Base-by-base conservation (phyloP, 2,888 invertebrate genomes). In the Synanthedon tipuliformis region DNA sequence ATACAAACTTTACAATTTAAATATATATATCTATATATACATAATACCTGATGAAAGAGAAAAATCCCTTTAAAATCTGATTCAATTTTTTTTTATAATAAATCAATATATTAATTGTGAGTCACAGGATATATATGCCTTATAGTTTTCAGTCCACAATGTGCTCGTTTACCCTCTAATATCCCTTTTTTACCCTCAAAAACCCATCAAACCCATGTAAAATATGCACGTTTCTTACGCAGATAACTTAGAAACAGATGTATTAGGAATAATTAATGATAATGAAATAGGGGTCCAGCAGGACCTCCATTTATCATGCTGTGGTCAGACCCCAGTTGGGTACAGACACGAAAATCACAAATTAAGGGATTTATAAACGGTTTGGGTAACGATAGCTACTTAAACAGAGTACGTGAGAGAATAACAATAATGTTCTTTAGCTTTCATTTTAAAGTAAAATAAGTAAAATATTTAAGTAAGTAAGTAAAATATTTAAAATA, bases 211-310 rank as follows among this genome's bases (percentile, higher is more conserved):
- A 45, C 34, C 41, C 16, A 23, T 48, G 50, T 56, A 56, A 57
- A 56, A 56, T 56, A 57, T 57, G 52, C 56, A 54, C 56, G 56
- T 57, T 60, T 57, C 57, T 56, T 58, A 55, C 51, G 54, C 41
- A 57, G 60, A 61, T 62, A 61, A 62, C 56, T 58, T 53, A 52
- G 54, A 50, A 56, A 54, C 63, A 58, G 58, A 64, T 61, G 64
- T 63, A 66, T 66, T 61, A 64, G 59, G 64, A 66, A 71, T 70
- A 71, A 73, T 70, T 69, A 70, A 71, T 69, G 68, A 61, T 68
- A 69, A 70, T 67, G 69, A 69, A 72, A 71, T 64, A 68, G 64
- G 66, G 65, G 64, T 63, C 16, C 58, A 55, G 55, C 52, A 54
- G 60, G 64, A 64, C 67, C 66, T 59, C 63, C 61, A 73, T 74